Evolutionary conservation across 2,797 vertebrate genomes (phyloP), one percentile per base, ranked within the genome.

Genomic region (Lacerta agilis): DNA sequence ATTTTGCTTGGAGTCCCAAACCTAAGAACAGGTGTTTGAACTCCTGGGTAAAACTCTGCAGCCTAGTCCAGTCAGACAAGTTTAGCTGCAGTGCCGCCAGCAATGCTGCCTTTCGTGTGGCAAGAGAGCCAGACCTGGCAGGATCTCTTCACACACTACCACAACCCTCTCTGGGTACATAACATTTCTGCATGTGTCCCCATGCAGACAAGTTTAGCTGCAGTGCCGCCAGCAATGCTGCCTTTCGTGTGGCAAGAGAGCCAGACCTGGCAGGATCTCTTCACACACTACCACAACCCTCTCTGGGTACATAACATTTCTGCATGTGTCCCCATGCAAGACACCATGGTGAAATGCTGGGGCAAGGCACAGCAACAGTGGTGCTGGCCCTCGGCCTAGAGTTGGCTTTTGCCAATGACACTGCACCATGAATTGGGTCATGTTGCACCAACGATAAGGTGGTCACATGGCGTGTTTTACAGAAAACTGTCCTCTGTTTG

Each of bases 1-100:
- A 77, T 80, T 87, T 18, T 90, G 61, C 64, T 80, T 83, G 71
- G 38, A 85, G 15, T 81, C 43, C 25, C 43, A 38, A 64, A 77
- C 20, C 49, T 79, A 84, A 88, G 67, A 75, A 23, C n/a, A 88
- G 49, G 80, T 83, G 49, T 75, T 88, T 81, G 55, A 75, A 79
- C 7, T 61, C 8, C 29, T 80, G 89, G 27, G 38, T 81, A 17
- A 81, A 85, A 71, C 41, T 29, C 29, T 43, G 58, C 55, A 55
- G 33, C 9, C 43, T 81, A 4, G 11, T 81, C 45, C 36, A 83
- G 66, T 29, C 36, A 27, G 38, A 55, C 55, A 71, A 29, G 38
- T 69, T 88, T 55, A 71, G 41, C 18, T 83, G 36, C 38, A 20
- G 43, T 81, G 78, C 18, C 10, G n/a, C 83, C 69, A 85, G 17